A percentile compares a stretch with the other conserved stretches of the same genome.
These are phyloP conservation scores for Lophura swinhoii DNA, from an alignment of 2,797 vertebrate genomes.

Conservation along the genomic window DNA sequence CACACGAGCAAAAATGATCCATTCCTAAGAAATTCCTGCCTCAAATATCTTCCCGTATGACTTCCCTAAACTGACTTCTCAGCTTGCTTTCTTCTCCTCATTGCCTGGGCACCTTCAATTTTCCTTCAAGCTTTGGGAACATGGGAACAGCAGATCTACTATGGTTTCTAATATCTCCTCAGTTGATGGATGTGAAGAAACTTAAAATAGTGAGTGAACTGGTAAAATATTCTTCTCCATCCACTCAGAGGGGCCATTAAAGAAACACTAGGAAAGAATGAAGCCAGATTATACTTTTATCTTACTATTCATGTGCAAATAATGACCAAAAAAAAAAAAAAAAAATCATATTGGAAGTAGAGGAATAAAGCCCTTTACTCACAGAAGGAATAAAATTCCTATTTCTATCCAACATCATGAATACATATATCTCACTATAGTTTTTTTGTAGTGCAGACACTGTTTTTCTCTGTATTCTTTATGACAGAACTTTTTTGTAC, in stretches of 20 bases:
- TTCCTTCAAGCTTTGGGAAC: not conserved
- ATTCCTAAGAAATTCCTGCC: not conserved
- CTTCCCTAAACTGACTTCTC: not conserved
- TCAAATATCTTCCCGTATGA: not conserved
- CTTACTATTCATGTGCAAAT: not conserved
- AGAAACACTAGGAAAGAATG: not conserved
- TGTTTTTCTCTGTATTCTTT: not conserved
- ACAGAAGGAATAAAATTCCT: conserved; percentile 1
- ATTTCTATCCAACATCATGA: not conserved
- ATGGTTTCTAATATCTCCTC: not conserved
- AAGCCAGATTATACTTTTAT: not conserved
- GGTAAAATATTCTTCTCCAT: not conserved
- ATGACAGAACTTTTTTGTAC: not conserved
- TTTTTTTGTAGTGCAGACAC: not conserved
- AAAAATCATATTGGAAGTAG: not conserved
- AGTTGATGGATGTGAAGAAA: not conserved
- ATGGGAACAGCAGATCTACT: not conserved
- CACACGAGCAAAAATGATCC: not conserved
- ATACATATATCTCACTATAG: not conserved
- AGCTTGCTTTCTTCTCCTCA: not conserved
- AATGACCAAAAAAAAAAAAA: not conserved
- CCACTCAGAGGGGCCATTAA: not conserved
- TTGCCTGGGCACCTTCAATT: not conserved
- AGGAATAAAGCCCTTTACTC: not conserved
- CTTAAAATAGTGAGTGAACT: not conserved